Conservation (phyloP, 2,113 vertebrate genomes). For the Hypocryptadius cinnamomeus region DNA sequence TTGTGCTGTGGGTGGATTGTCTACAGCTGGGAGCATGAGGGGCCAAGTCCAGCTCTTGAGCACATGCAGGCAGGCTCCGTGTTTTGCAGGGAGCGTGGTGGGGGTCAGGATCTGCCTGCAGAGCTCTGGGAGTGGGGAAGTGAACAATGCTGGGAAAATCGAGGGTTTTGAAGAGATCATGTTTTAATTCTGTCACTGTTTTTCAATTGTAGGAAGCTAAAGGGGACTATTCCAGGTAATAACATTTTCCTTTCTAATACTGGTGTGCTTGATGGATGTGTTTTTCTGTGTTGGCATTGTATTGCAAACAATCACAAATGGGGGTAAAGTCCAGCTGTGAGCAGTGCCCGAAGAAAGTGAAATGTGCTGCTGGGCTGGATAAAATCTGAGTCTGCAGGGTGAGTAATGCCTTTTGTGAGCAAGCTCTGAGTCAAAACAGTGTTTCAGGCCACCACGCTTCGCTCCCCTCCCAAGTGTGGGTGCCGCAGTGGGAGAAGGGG, state of each 20-base stretch:
- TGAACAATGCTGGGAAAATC: constrained; percentile 58
- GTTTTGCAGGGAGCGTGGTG: background rate
- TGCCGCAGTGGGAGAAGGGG: background rate
- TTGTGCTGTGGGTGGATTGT: background rate
- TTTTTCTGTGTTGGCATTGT: constrained; percentile 46
- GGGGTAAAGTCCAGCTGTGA: background rate
- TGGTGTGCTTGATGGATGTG: constrained; percentile 25
- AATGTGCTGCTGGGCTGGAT: constrained; percentile 12
- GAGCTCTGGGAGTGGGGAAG: constrained; percentile 30
- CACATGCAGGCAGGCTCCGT: background rate
- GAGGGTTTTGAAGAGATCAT: background rate
- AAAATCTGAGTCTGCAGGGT: constrained; percentile 27
- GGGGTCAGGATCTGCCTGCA: background rate
- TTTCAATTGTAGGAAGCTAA: constrained; percentile 86
- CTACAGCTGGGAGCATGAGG: background rate
- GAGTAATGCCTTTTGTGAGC: constrained; percentile 56
- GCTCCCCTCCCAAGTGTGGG: background rate
- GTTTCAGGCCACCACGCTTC: background rate
- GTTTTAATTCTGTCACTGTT: constrained; percentile 56
- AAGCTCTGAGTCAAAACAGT: background rate
- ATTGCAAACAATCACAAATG: constrained; percentile 9
- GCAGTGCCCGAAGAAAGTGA: background rate
- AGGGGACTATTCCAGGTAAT: constrained; percentile 93
- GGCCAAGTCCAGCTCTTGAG: background rate
- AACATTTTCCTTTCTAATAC: constrained; percentile 54